phyloP scores from a whole-genome alignment of 2,113 vertebrate species.

The Cettia cetti region DNA sequence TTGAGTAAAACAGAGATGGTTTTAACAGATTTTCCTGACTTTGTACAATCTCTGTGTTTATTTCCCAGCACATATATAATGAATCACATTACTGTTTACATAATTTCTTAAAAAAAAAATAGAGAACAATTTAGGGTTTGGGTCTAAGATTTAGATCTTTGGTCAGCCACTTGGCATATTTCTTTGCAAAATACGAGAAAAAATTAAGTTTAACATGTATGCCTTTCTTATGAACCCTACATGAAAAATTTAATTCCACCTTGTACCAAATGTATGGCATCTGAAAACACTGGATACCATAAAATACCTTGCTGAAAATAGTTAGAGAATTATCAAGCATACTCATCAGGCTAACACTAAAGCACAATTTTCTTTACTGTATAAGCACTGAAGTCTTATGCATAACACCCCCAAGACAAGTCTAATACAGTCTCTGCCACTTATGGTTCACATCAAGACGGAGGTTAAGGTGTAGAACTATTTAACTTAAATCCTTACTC shows the following conservation, averaged over 20 bases:
- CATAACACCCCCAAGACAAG: constrained; percentile 51
- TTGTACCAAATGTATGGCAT: background rate
- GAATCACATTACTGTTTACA: background rate
- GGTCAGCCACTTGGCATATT: constrained; percentile 6
- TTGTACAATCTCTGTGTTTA: background rate
- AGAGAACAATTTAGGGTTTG: background rate
- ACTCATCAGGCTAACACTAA: background rate
- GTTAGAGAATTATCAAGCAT: constrained; percentile 39
- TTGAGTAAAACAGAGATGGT: constrained; percentile 11
- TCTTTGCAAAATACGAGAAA: background rate
- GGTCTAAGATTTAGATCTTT: constrained; percentile 19
- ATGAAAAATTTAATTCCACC: constrained; percentile 27
- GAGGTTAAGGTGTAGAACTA: constrained; percentile 55
- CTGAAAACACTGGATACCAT: background rate
- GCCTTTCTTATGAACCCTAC: constrained; percentile 24
- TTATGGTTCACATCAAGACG: constrained; percentile 54
- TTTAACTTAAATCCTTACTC: constrained; percentile 53
- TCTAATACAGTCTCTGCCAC: constrained; percentile 14
- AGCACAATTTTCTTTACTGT: constrained; percentile 34
- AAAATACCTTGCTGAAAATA: constrained; percentile 35
- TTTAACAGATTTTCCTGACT: constrained; percentile 14
- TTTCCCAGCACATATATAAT: background rate
- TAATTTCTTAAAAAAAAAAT: background rate
- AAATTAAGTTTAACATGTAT: constrained; percentile 2
- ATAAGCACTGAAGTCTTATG: constrained; percentile 49